A percentile compares a stretch with the other conserved stretches of the same genome.
phyloP scores from a whole-genome alignment of 1,140 invertebrate species.

The Ceratosolen solmsi region DNA sequence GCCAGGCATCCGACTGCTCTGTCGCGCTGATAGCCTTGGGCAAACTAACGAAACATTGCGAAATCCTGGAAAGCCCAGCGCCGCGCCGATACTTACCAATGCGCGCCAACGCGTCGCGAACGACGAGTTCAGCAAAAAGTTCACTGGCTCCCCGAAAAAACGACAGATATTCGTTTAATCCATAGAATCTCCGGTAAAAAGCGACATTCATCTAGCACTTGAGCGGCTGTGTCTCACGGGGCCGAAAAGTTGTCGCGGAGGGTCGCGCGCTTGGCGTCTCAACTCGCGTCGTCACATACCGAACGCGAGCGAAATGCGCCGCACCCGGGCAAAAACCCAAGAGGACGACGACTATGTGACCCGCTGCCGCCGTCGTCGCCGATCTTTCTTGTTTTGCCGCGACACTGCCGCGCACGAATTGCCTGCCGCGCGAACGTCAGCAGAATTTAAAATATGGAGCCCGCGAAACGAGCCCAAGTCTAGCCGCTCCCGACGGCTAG shows the following conservation, averaged over 20 bases:
- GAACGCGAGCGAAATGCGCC: constrained; percentile 23
- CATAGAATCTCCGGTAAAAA: constrained; percentile 4
- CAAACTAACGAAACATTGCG: too few species aligned
- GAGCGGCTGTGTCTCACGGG: constrained; percentile 4
- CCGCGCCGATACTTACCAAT: too few species aligned
- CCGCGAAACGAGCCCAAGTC: constrained; percentile 48
- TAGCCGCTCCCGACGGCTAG: too few species aligned
- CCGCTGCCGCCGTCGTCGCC: constrained; percentile 50
- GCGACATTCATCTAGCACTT: constrained; percentile 23
- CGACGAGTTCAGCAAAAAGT: not conserved
- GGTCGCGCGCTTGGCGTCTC: constrained; percentile 3
- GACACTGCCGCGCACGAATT: constrained; percentile 19
- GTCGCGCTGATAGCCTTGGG: too few species aligned
- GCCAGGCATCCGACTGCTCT: too few species aligned
- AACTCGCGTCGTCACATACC: constrained; percentile 38
- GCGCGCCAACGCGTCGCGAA: too few species aligned
- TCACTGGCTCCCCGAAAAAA: too few species aligned
- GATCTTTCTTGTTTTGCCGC: constrained; percentile 18
- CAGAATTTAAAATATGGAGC: constrained; percentile 73
- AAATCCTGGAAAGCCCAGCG: too few species aligned
- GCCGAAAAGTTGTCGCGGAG: constrained; percentile 41
- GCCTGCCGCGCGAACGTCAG: constrained; percentile 57
- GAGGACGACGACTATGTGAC: constrained; percentile 28
- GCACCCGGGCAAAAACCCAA: constrained; percentile 25
- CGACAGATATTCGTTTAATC: not conserved